Base-by-base conservation (phyloP, 2,888 invertebrate species). In the Oeneis ivallda region DNA sequence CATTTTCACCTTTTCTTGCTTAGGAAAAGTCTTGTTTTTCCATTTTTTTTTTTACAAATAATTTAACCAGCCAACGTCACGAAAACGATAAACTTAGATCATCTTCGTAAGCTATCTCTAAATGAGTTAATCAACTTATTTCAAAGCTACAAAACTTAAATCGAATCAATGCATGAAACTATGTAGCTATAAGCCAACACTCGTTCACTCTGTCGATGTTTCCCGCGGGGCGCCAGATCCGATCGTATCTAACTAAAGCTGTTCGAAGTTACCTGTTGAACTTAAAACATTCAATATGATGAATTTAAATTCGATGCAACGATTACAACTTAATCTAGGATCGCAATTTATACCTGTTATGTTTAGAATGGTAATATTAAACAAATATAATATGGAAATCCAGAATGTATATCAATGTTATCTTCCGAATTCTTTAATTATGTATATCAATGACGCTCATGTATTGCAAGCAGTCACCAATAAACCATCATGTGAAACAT, bases 1-100 rank as follows among this genome's bases (percentile, higher is more conserved):
- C 50, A 60, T 52, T 58, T 62, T 66, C 52, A 43, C 8, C 15
- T 52, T 52, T 61, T 34, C 41, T 50, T 34, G 26, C 1, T 26
- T 26, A 26, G 26, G 26, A 26, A 26, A 26, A 26, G 0, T 26
- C 0, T 26, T 26, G 26, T 26, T 26, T 26, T 5, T 26, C 1
- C 26, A 26, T 1, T 5, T 26, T 26, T 5, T 26, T 26, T 26
- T 26, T 26, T 26, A 26, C 26, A 26, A 26, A 26, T 26, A 1
- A 0, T 1, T 26, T 26, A 26, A 26, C 3, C 26, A 26, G 26
- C 26, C 26, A 26, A 26, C 26, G 26, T 26, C 26, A 4, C 0
- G 26, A 4, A 1, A 26, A 26, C 26, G 1, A 26, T 26, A 26
- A 26, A 26, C 26, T 26, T 26, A 26, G 26, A 26, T 26, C 26